Base-by-base conservation (phyloP, 2,888 invertebrate species). In the Brachylomia viminalis region DNA sequence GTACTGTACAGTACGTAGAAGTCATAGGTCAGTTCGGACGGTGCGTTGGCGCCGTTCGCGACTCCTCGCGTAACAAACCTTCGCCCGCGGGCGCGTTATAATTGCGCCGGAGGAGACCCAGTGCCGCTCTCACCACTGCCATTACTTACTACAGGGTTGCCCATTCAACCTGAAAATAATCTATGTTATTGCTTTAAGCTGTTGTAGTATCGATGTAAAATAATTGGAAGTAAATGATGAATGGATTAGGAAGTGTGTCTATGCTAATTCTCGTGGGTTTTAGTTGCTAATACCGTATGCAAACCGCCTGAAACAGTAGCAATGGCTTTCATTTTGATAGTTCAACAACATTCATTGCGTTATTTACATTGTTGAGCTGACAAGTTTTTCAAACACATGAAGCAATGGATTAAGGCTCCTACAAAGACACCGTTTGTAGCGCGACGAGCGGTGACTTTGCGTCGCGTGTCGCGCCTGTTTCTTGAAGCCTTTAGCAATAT, bases 81-180 rank as follows among this genome's bases (percentile, higher is more conserved):
- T 76, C 84, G 94, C 95, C 93, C 72, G 92, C 85, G 93, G 95
- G 90, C 88, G 88, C 83, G 90, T 87, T 93, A 92, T 95, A 95
- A 95, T 95, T 94, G 94, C 92, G 90, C 89, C 88, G 82, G 79
- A 82, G 88, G 84, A 86, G 80, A 67, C 75, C 64, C 77, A n/a
- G 68, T 68, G 77, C 84, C 79, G 76, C 78, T 86, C 84, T 83
- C 80, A 83, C 79, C 77, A 68, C 69, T 72, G 66, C 65, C 79
- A 87, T 87, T 84, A 87, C 80, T 88, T 77, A 67, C 68, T n/a
- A 47, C 67, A 88, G 83, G 82, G 75, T 78, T 81, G 83, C 75
- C 69, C 61, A 68, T 74, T 64, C 74, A 70, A 83, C 54, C 72
- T 83, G 59, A 78, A 85, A 75, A 84, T 73, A 79, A 75, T 78